phyloP scores from a whole-genome alignment of 2,113 vertebrate genomes.

The Limanda limanda region DNA sequence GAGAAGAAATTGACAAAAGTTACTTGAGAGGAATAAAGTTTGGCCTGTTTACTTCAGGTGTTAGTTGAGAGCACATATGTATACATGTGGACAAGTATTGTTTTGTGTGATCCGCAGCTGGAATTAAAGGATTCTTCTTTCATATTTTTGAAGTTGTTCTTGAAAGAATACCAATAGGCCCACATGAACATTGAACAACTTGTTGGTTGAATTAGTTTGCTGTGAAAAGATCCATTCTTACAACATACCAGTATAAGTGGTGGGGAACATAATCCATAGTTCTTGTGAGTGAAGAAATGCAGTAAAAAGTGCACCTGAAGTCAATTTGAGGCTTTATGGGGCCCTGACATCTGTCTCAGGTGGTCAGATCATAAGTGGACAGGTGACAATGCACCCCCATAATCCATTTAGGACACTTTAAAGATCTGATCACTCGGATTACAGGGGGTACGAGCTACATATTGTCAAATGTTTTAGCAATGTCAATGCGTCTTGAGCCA shows the following conservation, averaged over 20 bases:
- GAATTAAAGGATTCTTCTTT: too few species aligned
- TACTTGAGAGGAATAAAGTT: slow-evolving; percentile 57
- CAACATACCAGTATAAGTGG: neutral
- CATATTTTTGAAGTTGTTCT: neutral
- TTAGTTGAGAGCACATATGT: neutral
- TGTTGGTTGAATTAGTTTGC: neutral
- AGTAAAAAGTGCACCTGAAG: neutral
- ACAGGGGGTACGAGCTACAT: too few species aligned
- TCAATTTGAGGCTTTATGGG: neutral
- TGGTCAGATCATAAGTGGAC: too few species aligned
- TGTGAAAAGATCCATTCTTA: fast-evolving
- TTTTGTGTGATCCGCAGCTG: too few species aligned
- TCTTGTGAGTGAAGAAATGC: neutral
- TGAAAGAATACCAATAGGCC: neutral
- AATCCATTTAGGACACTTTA: too few species aligned
- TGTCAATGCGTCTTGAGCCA: too few species aligned
- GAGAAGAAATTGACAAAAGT: slow-evolving; percentile 72
- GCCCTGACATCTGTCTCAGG: too few species aligned
- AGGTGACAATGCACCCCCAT: too few species aligned
- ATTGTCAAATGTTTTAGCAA: too few species aligned
- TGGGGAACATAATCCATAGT: neutral
- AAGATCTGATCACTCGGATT: too few species aligned
- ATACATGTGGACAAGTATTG: neutral
- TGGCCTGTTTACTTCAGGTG: slow-evolving; percentile 38
- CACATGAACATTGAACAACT: neutral